Percentiles rank a stretch among this genome's conserved stretches.
These are phyloP conservation scores for Acanthosoma haemorrhoidale DNA, from an alignment of 2,888 invertebrate genomes.

Conservation along the genomic window DNA sequence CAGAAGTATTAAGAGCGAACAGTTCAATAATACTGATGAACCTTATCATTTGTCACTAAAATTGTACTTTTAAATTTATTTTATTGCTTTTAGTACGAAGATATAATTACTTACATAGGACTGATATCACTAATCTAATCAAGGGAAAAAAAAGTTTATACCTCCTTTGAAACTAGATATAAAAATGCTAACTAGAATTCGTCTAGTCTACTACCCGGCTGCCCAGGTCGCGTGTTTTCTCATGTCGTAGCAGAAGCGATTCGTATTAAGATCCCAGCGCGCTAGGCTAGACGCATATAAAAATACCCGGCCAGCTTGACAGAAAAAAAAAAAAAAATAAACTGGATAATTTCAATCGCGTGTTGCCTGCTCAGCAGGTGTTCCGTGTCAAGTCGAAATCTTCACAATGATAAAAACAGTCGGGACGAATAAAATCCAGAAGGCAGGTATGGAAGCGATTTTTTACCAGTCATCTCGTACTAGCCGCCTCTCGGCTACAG, in stretches of 20 bases:
- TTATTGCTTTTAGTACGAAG: no score
- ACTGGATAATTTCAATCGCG: conserved; percentile 14
- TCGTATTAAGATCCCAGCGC: neutral
- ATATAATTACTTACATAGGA: no score
- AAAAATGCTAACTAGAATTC: no score
- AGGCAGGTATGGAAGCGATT: neutral
- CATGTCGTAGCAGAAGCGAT: neutral
- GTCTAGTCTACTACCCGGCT: no score
- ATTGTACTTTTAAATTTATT: no score
- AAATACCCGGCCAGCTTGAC: neutral
- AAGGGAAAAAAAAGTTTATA: no score
- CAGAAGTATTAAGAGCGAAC: no score
- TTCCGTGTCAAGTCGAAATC: neutral
- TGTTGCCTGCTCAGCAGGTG: conserved; percentile 1
- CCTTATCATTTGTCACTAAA: no score
- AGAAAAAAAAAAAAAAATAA: neutral
- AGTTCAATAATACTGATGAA: no score
- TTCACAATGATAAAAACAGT: neutral
- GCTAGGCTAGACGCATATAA: neutral
- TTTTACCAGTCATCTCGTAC: neutral
- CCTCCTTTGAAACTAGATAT: no score
- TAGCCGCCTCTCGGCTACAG: neutral
- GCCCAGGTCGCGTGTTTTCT: no score
- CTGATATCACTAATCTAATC: no score
- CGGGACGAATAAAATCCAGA: neutral